Evolutionary conservation across 2,888 invertebrate genomes (phyloP), one percentile per base, ranked within the genome.

Genomic region (Eubasilissa splendida): DNA sequence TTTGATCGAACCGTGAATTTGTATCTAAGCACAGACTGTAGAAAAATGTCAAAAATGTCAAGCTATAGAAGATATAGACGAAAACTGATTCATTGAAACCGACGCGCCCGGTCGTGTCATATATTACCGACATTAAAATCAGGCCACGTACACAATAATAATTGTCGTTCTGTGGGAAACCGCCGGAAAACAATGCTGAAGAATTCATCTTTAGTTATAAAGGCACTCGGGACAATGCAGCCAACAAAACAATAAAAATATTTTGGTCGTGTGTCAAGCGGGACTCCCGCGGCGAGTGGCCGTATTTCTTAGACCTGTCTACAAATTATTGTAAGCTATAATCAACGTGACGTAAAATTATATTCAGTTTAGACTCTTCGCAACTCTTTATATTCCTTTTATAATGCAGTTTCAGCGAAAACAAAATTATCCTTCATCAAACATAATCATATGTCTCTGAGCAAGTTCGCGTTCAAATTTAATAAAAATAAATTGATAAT

Each of bases 191-290:
- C 74, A 74, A 74, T 50, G 59, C 31, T 10, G 10, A 56, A 74
- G 54, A 74, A 14, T 58, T 56, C 60, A 58, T 74, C n/a, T 73
- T 73, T 63, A 81, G 56, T 75, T 59, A 68, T 68, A 54, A 79
- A 77, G 68, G 63, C 74, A 77, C 52, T 70, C 66, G 74, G 58
- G 74, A 75, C 80, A 80, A 77, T 70, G 76, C 63, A 31, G 54
- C 70, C 82, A 71, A 82, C 80, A 82, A 82, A 82, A 80, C 82
- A 82, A 82, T 80, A 82, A 77, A 82, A 82, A 77, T 77, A 80
- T 82, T 42, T 82, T 82, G 77, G 82, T 77, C 82, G 77, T 77
- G 76, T 77, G 82, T 74, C 70, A 7, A 42, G 66, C 52, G 56
- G 68, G 80, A 22, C 60, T 73, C 79, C 82, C 65, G 76, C 59